phyloP scores from a whole-genome alignment of 1,140 invertebrate species.

The Dinothrombium tinctorium region DNA sequence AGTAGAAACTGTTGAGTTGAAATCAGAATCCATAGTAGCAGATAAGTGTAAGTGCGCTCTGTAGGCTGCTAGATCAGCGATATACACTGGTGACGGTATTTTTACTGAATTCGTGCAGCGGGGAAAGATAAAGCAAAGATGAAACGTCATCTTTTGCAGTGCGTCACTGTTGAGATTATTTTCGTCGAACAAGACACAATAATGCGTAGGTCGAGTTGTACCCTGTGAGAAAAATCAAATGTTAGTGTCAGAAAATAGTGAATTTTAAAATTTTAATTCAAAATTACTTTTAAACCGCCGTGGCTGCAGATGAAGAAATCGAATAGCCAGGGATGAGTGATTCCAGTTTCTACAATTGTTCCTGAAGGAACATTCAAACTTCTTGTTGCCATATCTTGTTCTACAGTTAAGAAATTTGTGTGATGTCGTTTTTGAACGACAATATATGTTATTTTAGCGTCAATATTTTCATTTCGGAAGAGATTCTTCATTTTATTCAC shows the following conservation, averaged over 20 bases:
- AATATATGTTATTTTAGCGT: too few relatives aligned
- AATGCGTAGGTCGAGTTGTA: conserved; percentile 15
- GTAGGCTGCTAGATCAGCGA: conserved; percentile 19
- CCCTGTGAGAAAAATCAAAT: conserved; percentile 1
- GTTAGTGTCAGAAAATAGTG: not conserved
- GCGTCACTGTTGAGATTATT: conserved; percentile 14
- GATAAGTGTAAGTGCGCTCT: conserved; percentile 11
- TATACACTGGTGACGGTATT: conserved; percentile 17
- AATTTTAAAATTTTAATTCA: not conserved
- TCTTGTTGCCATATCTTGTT: too few relatives aligned
- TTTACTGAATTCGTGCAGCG: conserved; percentile 15
- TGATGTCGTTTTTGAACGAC: too few relatives aligned
- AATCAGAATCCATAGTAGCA: too few relatives aligned
- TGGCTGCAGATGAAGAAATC: conserved; percentile 13
- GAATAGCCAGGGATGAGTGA: too few relatives aligned
- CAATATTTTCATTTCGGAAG: too few relatives aligned
- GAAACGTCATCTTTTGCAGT: conserved; percentile 14
- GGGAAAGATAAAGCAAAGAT: conserved; percentile 14
- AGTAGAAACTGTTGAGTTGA: too few relatives aligned
- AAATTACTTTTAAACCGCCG: conserved; percentile 8
- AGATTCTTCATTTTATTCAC: too few relatives aligned
- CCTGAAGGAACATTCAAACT: too few relatives aligned
- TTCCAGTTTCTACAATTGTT: too few relatives aligned
- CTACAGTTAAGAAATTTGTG: too few relatives aligned
- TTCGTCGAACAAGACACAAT: conserved; percentile 14